Percentiles rank a stretch among this genome's conserved stretches.
phyloP scores from a whole-genome alignment of 2,797 vertebrate genomes.

The Dallia pectoralis region DNA sequence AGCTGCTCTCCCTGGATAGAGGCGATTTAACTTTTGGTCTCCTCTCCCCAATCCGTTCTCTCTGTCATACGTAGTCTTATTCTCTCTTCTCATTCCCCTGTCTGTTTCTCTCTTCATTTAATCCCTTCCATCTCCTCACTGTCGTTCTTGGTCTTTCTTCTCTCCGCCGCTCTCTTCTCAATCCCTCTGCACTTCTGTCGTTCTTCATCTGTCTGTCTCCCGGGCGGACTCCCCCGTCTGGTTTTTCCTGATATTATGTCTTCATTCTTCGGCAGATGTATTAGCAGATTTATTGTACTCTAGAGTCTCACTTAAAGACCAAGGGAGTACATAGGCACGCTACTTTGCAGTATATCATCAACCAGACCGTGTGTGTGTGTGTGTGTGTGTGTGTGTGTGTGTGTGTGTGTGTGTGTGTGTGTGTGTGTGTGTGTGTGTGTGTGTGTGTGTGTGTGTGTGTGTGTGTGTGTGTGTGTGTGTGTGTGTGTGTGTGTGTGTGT shows the following conservation, averaged over 20 bases:
- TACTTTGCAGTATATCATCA: slow-evolving; percentile 2
- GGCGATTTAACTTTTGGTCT: neutral
- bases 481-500: too few species aligned
- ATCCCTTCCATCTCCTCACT: neutral
- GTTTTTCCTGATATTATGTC: too few species aligned
- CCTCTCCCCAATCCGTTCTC: neutral
- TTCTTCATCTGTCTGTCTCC: neutral
- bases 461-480: too few species aligned
- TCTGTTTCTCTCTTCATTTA: slow-evolving; percentile 7
- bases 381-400: too few species aligned
- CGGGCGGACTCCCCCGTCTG: neutral
- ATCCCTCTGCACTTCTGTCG: neutral
- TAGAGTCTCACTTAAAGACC: neutral
- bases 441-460: neutral
- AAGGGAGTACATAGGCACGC: neutral
- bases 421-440: too few species aligned
- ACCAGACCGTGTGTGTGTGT: too few species aligned
- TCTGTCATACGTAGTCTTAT: neutral
- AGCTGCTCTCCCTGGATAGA: slow-evolving; percentile 2
- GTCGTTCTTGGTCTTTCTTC: neutral
- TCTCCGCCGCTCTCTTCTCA: slow-evolving; percentile 8
- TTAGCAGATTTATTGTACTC: neutral
- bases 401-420: too few species aligned
- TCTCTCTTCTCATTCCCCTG: slow-evolving; percentile 3
- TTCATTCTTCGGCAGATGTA: neutral